Evolutionary conservation across 2,113 vertebrate genomes (phyloP).

Genomic region (Labeo rohita): DNA sequence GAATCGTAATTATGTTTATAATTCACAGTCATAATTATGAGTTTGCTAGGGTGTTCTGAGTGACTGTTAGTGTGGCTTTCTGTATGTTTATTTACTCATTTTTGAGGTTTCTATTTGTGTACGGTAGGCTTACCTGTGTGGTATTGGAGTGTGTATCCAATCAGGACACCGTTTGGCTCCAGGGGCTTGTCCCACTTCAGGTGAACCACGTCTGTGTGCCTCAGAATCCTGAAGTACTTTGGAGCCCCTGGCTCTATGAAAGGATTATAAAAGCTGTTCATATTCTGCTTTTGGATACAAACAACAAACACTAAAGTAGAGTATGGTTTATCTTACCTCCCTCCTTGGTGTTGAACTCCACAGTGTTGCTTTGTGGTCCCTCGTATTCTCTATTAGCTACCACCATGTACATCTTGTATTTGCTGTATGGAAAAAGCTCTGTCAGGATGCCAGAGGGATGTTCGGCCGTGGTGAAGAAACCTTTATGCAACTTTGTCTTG

Average conservation of each 20-base stretch:
- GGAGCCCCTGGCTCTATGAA: constrained; percentile 87
- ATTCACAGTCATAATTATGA: no score
- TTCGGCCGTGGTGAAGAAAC: constrained; percentile 79
- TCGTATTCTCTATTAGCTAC: constrained; percentile 90
- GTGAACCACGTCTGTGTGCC: constrained; percentile 80
- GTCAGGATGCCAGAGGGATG: constrained; percentile 83
- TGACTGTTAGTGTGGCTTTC: no score
- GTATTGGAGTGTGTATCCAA: constrained; percentile 87
- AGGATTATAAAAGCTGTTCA: constrained; percentile 3
- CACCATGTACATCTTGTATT: constrained; percentile 94
- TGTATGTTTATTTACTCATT: not conserved
- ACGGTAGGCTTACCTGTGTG: constrained; percentile 77
- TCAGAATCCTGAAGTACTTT: constrained; percentile 85
- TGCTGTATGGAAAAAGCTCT: constrained; percentile 89
- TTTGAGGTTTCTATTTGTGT: not conserved
- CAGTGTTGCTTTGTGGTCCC: constrained; percentile 84
- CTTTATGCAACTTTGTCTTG: constrained; percentile 85
- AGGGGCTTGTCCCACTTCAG: constrained; percentile 92
- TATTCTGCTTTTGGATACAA: not conserved
- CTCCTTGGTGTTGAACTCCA: constrained; percentile 90
- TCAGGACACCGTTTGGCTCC: constrained; percentile 92
- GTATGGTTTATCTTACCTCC: constrained; percentile 80
- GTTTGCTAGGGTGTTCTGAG: no score
- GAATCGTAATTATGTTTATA: not conserved
- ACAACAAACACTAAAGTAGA: not conserved